A percentile compares a stretch with the other conserved stretches of the same genome.
phyloP scores from a whole-genome alignment of 1,140 invertebrate species.

The Homarus americanus region DNA sequence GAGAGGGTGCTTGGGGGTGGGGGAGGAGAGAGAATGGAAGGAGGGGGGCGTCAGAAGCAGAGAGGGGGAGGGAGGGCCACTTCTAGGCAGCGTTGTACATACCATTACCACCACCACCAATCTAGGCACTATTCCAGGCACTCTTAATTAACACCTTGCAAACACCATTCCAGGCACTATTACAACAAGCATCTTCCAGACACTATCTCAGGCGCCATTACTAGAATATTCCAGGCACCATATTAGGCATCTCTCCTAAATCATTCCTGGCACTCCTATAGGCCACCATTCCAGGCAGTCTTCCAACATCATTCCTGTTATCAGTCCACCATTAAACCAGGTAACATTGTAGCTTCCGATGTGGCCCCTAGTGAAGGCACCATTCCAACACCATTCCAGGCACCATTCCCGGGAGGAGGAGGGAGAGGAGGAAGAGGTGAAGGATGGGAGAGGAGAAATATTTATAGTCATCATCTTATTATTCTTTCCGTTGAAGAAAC shows the following conservation, averaged over 20 bases:
- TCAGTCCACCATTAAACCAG: no score
- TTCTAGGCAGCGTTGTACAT: neutral
- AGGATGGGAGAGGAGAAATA: no score
- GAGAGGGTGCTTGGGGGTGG: neutral
- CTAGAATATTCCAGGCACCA: no score
- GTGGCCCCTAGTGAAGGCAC: neutral
- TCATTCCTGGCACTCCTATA: no score
- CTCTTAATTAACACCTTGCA: neutral
- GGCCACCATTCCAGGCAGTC: no score
- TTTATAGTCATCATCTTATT: neutral
- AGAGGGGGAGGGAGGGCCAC: neutral
- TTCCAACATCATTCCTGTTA: no score
- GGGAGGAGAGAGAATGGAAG: neutral
- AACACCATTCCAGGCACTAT: no score
- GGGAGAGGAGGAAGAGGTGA: no score
- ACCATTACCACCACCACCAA: no score
- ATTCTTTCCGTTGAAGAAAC: neutral
- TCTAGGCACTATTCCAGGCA: neutral
- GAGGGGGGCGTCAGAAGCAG: neutral
- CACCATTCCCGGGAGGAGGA: neutral
- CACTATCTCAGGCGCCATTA: no score
- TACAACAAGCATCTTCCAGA: no score
- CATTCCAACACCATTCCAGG: neutral
- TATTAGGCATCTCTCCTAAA: no score
- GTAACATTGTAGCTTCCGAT: neutral